A percentile compares a stretch with the other conserved stretches of the same genome.
phyloP scores from a whole-genome alignment of 2,113 vertebrate species.

The Lota lota region DNA sequence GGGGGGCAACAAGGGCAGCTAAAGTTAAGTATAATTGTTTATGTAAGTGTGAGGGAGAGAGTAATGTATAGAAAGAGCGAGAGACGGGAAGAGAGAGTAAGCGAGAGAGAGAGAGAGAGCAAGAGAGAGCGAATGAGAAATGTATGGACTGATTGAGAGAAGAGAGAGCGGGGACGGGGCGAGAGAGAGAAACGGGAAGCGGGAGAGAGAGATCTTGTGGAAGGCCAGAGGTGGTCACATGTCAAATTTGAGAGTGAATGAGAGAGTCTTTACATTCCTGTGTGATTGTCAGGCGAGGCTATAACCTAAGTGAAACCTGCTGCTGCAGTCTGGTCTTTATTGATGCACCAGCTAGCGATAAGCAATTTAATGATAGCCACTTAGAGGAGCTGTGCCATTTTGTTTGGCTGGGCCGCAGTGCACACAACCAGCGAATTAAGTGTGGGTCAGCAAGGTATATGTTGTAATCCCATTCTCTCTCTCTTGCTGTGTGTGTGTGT shows the following conservation, averaged over 20 bases:
- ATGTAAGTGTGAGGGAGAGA: background rate
- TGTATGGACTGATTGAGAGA: background rate
- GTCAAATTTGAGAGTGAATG: conserved; percentile 3
- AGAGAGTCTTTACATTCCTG: conserved; percentile 14
- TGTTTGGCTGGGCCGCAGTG: conserved; percentile 29
- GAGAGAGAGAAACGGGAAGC: background rate
- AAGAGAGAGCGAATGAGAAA: background rate
- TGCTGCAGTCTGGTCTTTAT: background rate
- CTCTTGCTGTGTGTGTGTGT: background rate
- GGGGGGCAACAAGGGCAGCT: background rate
- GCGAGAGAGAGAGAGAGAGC: background rate
- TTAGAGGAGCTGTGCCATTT: conserved; percentile 23
- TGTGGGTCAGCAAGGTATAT: background rate
- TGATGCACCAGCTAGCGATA: conserved; percentile 21
- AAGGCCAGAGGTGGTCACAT: background rate
- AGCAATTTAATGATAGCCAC: conserved; percentile 21
- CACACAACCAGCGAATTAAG: conserved; percentile 12
- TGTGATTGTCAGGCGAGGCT: conserved; percentile 6
- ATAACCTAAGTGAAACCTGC: conserved; percentile 24
- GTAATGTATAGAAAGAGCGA: no score
- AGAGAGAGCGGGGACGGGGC: background rate
- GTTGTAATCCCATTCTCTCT: background rate
- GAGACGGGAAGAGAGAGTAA: background rate
- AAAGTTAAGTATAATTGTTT: conserved; percentile 14
- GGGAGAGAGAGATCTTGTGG: background rate